These are phyloP conservation scores for Euzophera pinguis DNA, from an alignment of 2,888 invertebrate species.

Conservation along the genomic window DNA sequence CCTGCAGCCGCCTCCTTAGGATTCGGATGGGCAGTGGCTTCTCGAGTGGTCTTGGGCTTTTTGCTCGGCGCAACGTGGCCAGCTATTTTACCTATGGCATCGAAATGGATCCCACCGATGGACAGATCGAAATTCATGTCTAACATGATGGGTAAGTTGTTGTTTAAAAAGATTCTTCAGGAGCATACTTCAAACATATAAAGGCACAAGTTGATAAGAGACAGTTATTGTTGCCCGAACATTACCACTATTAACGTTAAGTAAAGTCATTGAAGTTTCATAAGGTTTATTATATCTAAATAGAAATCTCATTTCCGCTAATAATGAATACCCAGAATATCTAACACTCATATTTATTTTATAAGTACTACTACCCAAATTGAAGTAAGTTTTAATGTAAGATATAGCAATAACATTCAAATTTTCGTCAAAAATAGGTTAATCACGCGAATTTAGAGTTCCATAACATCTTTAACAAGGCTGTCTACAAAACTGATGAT, in stretches of 20 bases:
- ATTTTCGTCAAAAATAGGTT: constrained; percentile 7
- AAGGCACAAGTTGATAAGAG: too few species aligned
- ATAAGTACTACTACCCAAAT: too few species aligned
- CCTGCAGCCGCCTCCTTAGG: constrained; percentile 87
- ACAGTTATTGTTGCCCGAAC: too few species aligned
- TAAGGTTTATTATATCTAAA: too few species aligned
- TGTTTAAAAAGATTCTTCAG: too few species aligned
- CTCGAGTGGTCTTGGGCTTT: constrained; percentile 87
- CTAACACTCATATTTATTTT: too few species aligned
- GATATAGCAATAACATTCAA: not conserved
- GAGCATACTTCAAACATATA: too few species aligned
- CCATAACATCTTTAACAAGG: constrained; percentile 16
- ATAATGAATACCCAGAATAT: too few species aligned
- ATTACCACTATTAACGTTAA: too few species aligned
- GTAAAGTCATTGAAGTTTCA: too few species aligned
- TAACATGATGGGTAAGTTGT: constrained; percentile 90
- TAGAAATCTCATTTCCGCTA: too few species aligned
- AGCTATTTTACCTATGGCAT: constrained; percentile 94
- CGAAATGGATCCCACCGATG: constrained; percentile 96
- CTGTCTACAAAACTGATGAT: constrained; percentile 21
- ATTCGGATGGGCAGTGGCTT: constrained; percentile 84
- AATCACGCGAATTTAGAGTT: constrained; percentile 17
- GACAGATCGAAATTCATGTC: constrained; percentile 96
- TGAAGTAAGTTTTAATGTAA: too few species aligned
- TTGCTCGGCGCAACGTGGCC: constrained; percentile 95